These are phyloP conservation scores for Formicarius rufipectus DNA, from an alignment of 2,113 vertebrate species.

Conservation along the genomic window DNA sequence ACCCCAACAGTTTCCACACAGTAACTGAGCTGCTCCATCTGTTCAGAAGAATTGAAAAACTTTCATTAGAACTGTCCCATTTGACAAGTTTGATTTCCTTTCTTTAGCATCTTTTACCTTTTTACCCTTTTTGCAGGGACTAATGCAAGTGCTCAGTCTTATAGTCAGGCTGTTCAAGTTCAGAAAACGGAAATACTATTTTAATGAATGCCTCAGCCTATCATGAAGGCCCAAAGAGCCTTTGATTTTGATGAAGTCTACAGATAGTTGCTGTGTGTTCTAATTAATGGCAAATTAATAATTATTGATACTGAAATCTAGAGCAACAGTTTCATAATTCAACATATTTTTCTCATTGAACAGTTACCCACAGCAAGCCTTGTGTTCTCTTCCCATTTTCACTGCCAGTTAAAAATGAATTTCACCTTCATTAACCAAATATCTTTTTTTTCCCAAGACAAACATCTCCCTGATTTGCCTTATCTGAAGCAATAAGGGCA, in stretches of 20 bases:
- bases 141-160: not conserved
- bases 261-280: not conserved
- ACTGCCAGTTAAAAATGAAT: not conserved
- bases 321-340: not conserved
- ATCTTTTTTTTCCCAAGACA: not conserved
- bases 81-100: not conserved
- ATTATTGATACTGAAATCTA: not conserved
- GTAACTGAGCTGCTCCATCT: not conserved
- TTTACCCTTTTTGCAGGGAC: not conserved
- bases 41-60: not conserved
- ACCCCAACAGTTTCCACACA: not conserved
- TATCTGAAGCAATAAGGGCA: not conserved
- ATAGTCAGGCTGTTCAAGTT: not conserved
- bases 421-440: slow-evolving; percentile 3
- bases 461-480: not conserved
- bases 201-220: not conserved
- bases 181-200: not conserved
- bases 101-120: not conserved
- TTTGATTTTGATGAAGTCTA: not conserved
- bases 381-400: not conserved
- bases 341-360: not conserved
- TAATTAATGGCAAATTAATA: not conserved
- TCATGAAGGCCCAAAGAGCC: not conserved
- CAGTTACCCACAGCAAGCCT: not conserved
- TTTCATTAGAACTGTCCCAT: not conserved